A percentile compares a stretch with the other conserved stretches of the same genome.
These are phyloP conservation scores for Oryctes rhinoceros DNA, from an alignment of 1,140 invertebrate genomes.

Conservation along the genomic window DNA sequence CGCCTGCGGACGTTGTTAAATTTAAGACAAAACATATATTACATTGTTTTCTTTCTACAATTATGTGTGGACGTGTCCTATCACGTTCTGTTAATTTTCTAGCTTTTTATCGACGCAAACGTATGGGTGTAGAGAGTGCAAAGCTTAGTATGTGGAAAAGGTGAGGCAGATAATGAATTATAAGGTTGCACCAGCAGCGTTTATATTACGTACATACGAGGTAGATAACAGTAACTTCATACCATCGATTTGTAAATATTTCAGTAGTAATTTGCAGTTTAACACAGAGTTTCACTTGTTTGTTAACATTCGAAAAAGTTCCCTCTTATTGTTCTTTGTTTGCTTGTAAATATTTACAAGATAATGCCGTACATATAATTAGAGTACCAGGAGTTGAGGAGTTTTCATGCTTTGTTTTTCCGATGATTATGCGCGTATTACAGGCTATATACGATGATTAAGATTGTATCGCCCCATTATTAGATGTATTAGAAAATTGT, in stretches of 20 bases:
- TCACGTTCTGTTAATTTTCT: constrained; percentile 20
- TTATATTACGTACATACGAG: neutral
- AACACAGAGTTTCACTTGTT: neutral
- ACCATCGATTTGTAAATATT: constrained; percentile 2
- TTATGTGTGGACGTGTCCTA: constrained; percentile 32
- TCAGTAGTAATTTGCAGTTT: neutral
- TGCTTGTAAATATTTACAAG: neutral
- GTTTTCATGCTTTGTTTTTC: too few relatives aligned
- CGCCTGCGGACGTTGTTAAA: constrained; percentile 4
- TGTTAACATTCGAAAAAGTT: neutral
- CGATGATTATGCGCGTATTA: too few relatives aligned
- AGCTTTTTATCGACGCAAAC: neutral
- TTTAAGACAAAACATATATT: constrained; percentile 31
- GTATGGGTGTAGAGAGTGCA: constrained; percentile 15
- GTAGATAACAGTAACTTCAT: neutral
- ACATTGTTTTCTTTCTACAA: constrained; percentile 17
- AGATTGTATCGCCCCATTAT: too few relatives aligned
- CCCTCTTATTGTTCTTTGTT: neutral
- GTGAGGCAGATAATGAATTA: constrained; percentile 5
- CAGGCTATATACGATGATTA: too few relatives aligned
- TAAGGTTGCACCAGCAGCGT: neutral
- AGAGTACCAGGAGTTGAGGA: too few relatives aligned
- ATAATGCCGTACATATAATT: too few relatives aligned
- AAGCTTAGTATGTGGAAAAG: constrained; percentile 26
- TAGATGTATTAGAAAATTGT: too few relatives aligned